Conservation (phyloP, 2,113 vertebrate genomes). For the Pipra filicauda region DNA sequence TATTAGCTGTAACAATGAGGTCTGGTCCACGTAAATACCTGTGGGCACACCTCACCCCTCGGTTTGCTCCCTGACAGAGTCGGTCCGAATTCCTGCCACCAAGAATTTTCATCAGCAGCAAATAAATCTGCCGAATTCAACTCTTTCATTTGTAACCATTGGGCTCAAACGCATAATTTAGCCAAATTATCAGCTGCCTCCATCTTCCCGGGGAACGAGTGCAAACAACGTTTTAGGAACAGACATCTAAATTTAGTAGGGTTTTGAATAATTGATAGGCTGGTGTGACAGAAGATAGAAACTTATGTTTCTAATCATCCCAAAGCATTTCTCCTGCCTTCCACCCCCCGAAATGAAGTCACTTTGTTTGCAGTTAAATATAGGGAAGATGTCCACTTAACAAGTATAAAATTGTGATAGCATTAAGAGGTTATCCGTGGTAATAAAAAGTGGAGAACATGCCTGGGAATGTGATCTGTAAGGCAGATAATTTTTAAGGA, state of each 20-base stretch:
- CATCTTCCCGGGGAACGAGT: constrained; percentile 29
- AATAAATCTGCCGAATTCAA: constrained; percentile 6
- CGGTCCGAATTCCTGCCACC: neutral
- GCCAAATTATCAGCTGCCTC: constrained; percentile 32
- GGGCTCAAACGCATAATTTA: constrained; percentile 52
- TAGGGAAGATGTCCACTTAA: constrained; percentile 68
- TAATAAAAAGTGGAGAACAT: constrained; percentile 69
- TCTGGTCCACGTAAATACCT: constrained; percentile 57
- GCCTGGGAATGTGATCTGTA: constrained; percentile 74
- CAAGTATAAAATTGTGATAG: constrained; percentile 71
- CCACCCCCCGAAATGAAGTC: constrained; percentile 25
- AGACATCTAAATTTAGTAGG: constrained; percentile 62
- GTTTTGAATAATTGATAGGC: constrained; percentile 48
- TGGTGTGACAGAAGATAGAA: constrained; percentile 44
- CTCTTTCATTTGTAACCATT: constrained; percentile 29
- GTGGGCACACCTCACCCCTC: neutral
- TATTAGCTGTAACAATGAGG: constrained; percentile 29
- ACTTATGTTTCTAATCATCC: constrained; percentile 73
- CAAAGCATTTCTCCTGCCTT: constrained; percentile 41
- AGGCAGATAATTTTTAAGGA: constrained; percentile 75
- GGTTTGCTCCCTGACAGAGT: constrained; percentile 13
- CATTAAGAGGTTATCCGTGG: constrained; percentile 73
- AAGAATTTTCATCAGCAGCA: neutral
- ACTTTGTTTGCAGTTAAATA: constrained; percentile 59
- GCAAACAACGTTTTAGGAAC: constrained; percentile 60